A percentile compares a stretch with the other conserved stretches of the same genome.
Evolutionary conservation across 2,113 vertebrate genomes (phyloP).

Genomic region (Microtus montanus): DNA sequence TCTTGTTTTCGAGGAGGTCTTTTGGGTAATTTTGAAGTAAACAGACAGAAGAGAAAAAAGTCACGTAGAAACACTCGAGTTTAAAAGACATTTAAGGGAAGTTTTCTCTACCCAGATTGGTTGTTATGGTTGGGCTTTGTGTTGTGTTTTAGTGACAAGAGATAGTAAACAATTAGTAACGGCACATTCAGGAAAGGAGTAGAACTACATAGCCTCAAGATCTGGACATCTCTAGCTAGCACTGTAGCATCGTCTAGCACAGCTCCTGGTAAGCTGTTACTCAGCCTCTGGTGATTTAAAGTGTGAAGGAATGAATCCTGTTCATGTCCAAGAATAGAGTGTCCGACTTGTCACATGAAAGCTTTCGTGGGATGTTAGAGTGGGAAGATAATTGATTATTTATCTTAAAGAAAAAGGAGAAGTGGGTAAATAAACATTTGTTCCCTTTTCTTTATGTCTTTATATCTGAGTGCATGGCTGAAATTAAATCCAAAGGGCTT

Average conservation of each 20-base stretch:
- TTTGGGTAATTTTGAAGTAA: slow-evolving; percentile 48
- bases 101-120: not conserved
- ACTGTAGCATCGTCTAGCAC: not conserved
- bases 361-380: not conserved
- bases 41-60: not conserved
- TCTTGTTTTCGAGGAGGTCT: not conserved
- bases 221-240: not conserved
- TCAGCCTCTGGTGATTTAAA: not conserved
- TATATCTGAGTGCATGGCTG: not conserved
- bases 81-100: not conserved
- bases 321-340: not conserved
- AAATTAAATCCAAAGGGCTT: not conserved
- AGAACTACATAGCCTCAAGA: not conserved
- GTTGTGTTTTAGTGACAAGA: slow-evolving; percentile 42
- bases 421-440: not conserved
- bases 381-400: not conserved
- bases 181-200: not conserved
- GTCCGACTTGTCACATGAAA: not conserved
- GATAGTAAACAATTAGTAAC: not conserved
- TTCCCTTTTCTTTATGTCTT: not conserved
- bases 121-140: not conserved
- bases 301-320: not conserved
- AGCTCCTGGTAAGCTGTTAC: not conserved
- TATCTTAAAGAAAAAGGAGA: not conserved
- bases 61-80: not conserved